A percentile compares a stretch with the other conserved stretches of the same genome.
Evolutionary conservation across 2,113 vertebrate genomes (phyloP).

Genomic region (Chionomys nivalis): DNA sequence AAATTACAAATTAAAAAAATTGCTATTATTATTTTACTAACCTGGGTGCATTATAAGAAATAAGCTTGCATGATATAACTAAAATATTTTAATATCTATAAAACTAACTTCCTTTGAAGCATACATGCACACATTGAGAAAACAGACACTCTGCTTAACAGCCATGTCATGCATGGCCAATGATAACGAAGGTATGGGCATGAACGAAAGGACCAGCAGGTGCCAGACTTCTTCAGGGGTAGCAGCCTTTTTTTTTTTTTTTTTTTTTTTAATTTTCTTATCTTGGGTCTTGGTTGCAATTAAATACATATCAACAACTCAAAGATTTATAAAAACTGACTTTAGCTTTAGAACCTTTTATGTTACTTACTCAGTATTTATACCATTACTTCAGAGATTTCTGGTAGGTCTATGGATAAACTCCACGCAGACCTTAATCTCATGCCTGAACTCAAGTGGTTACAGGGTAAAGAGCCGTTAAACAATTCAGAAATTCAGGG

Average conservation of each 20-base stretch:
- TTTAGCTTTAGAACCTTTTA: not conserved
- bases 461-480: not conserved
- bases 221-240: accelerated
- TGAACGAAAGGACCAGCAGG: accelerated
- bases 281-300: not conserved
- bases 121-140: not conserved
- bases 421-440: not conserved
- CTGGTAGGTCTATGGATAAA: not conserved
- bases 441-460: not conserved
- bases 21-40: not conserved
- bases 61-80: not conserved
- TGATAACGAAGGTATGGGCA: not conserved
- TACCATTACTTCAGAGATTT: not conserved
- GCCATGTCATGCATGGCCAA: not conserved
- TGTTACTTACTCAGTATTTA: not conserved
- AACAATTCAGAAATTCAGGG: constrained; percentile 18
- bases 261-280: not conserved
- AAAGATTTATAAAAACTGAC: not conserved
- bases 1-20: not conserved
- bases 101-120: constrained; percentile 15
- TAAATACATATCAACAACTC: not conserved
- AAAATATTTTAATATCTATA: constrained; percentile 32
- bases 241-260: not conserved
- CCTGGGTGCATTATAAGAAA: not conserved
- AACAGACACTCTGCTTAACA: not conserved